Conservation (phyloP, 2,797 vertebrate genomes). For the Pachyuromys duprasi region DNA sequence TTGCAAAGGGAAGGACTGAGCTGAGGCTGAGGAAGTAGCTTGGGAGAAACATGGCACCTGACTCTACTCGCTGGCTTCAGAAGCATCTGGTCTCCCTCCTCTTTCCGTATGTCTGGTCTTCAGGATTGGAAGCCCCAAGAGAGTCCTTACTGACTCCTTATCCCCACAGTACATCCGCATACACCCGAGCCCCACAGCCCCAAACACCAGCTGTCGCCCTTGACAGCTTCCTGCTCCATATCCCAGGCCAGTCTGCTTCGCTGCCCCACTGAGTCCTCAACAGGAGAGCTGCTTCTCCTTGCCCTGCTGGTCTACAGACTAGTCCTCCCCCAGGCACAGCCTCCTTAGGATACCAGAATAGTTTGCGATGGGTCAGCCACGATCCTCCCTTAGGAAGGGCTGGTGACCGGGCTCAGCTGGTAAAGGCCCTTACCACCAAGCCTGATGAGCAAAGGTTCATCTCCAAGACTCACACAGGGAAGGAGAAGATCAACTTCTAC, state of each 20-base stretch:
- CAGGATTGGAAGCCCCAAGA: too few species aligned
- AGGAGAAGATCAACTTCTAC: neutral
- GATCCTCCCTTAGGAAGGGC: neutral
- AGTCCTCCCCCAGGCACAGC: neutral
- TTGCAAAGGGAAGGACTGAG: neutral
- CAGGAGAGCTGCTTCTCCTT: neutral
- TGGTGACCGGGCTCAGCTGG: neutral
- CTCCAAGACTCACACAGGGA: neutral
- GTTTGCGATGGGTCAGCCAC: neutral
- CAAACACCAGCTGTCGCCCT: neutral
- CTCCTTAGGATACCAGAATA: too few species aligned
- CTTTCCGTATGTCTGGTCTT: neutral
- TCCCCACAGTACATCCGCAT: too few species aligned
- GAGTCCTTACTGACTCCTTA: neutral
- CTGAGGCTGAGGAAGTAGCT: neutral
- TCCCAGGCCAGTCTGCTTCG: neutral
- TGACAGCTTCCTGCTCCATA: neutral
- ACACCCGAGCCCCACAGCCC: too few species aligned
- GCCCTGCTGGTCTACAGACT: neutral
- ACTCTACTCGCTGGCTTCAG: neutral
- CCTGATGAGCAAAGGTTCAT: neutral
- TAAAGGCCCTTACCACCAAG: neutral
- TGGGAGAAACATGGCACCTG: neutral
- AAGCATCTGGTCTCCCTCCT: neutral
- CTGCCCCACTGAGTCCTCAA: neutral